A percentile compares a stretch with the other conserved stretches of the same genome.
Evolutionary conservation across 2,113 vertebrate species (phyloP).

Genomic region (Tyto alba): DNA sequence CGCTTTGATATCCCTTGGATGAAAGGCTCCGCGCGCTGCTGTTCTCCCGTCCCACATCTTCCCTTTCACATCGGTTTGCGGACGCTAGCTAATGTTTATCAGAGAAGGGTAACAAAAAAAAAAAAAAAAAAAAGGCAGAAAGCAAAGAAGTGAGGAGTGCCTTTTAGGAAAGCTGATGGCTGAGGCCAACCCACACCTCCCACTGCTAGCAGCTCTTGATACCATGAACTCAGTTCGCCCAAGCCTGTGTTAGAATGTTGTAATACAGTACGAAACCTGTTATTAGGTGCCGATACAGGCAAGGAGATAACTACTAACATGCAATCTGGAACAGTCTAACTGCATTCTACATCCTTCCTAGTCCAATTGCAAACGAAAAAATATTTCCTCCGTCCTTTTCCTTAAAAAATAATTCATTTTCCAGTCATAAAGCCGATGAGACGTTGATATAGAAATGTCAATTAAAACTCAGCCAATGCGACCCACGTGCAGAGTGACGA

Average conservation of each 20-base stretch:
- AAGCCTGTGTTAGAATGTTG: not conserved
- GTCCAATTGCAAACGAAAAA: not conserved
- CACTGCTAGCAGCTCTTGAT: not conserved
- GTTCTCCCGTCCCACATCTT: not conserved
- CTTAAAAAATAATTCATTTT: not conserved
- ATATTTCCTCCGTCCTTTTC: not conserved
- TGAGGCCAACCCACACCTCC: slow-evolving; percentile 30
- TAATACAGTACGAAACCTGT: not conserved
- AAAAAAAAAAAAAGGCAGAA: slow-evolving; percentile 20
- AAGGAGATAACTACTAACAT: not conserved
- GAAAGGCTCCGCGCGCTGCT: not conserved
- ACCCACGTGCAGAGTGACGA: not conserved
- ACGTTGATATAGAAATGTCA: not conserved
- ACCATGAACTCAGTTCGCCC: not conserved
- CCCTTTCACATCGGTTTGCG: not conserved
- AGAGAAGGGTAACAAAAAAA: no score
- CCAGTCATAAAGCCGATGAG: not conserved
- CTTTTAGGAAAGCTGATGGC: slow-evolving; percentile 46
- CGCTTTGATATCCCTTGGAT: not conserved
- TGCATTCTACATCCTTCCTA: not conserved
- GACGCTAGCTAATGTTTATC: not conserved
- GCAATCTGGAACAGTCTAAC: not conserved
- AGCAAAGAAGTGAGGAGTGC: not conserved
- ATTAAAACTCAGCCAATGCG: not conserved
- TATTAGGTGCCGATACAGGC: not conserved